These are phyloP conservation scores for Cactoblastis cactorum DNA, from an alignment of 2,888 invertebrate genomes.

Conservation along the genomic window DNA sequence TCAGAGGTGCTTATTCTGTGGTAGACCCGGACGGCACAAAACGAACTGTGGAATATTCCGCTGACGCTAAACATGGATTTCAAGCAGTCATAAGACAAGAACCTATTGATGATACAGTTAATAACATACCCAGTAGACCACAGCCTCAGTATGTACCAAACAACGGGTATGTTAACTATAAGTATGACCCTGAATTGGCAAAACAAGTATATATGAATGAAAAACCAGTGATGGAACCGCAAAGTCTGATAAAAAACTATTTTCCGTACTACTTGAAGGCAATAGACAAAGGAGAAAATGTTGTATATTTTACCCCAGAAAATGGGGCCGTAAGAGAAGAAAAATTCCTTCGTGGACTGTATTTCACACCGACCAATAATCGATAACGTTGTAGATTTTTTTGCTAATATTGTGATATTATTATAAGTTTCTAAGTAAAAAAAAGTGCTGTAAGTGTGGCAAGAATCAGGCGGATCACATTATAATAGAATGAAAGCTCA, in stretches of 20 bases:
- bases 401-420: conserved; percentile 19
- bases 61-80: conserved; percentile 75
- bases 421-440: neutral
- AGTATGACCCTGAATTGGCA: conserved; percentile 20
- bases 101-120: conserved; percentile 38
- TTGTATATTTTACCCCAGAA: conserved; percentile 48
- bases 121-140: neutral
- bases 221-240: conserved; percentile 15
- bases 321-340: conserved; percentile 37
- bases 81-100: conserved; percentile 72
- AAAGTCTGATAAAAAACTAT: neutral
- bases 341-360: conserved; percentile 39
- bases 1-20: conserved; percentile 63
- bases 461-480: too few species aligned
- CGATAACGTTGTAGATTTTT: neutral
- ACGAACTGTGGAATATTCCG: conserved; percentile 67
- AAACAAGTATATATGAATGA: conserved; percentile 22
- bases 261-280: neutral
- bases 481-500: too few species aligned
- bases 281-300: conserved; percentile 1
- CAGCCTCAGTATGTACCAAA: conserved; percentile 1
- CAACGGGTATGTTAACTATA: conserved; percentile 13
- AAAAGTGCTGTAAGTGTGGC: neutral
- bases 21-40: conserved; percentile 68
- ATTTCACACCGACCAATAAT: conserved; percentile 48